A percentile compares a stretch with the other conserved stretches of the same genome.
Evolutionary conservation across 2,113 vertebrate species (phyloP).

Genomic region (Henicopernis longicauda): DNA sequence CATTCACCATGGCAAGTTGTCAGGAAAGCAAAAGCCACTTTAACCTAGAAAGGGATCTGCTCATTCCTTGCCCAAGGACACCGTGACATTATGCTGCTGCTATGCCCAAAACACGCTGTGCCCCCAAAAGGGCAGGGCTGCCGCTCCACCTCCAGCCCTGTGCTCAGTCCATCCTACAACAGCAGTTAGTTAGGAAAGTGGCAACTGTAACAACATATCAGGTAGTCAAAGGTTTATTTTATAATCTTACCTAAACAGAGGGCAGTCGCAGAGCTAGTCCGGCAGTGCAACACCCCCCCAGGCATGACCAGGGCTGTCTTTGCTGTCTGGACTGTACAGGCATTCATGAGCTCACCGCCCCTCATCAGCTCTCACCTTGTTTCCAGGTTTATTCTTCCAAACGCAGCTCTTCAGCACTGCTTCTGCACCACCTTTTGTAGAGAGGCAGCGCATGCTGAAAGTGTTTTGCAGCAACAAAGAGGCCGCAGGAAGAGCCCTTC

Average conservation of each 20-base stretch:
- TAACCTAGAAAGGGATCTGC: neutral
- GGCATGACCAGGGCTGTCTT: accelerated
- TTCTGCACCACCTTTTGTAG: accelerated
- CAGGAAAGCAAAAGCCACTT: neutral
- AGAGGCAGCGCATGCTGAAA: neutral
- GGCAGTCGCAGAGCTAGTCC: neutral
- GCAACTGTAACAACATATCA: accelerated
- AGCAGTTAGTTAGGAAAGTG: neutral
- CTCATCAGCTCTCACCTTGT: neutral
- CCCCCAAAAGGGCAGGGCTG: too few relatives aligned
- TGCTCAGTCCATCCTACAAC: neutral
- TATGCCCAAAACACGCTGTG: accelerated
- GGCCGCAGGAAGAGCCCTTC: neutral
- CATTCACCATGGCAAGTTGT: neutral
- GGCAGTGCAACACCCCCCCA: accelerated
- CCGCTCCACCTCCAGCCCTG: neutral
- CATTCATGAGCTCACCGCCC: accelerated
- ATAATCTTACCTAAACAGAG: neutral
- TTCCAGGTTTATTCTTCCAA: neutral
- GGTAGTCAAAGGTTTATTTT: neutral
- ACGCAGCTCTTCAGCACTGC: neutral
- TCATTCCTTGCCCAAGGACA: neutral
- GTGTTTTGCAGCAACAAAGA: too few relatives aligned
- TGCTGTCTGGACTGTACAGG: too few relatives aligned
- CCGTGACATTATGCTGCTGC: neutral